Conservation (phyloP, 2,888 invertebrate species). For the Lasioglossum zephyrum region DNA sequence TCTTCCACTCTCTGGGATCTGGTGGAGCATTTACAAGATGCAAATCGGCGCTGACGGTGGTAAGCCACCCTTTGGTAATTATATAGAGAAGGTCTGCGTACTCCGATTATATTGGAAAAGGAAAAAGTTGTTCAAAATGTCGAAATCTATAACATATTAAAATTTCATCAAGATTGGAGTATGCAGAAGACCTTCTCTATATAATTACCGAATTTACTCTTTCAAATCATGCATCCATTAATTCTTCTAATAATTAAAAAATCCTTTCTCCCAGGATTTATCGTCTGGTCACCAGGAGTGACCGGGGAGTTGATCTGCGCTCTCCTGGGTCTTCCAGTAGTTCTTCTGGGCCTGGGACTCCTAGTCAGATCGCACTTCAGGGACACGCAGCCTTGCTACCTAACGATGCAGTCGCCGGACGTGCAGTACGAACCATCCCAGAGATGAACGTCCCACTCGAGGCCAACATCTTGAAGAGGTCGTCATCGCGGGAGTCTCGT, state of each 20-base stretch:
- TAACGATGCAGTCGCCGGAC: slow-evolving; percentile 73
- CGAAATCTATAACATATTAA: too few relatives aligned
- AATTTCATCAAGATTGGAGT: too few relatives aligned
- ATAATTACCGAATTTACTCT: too few relatives aligned
- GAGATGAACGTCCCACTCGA: slow-evolving; percentile 74
- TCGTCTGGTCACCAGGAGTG: slow-evolving; percentile 86
- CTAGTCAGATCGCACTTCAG: slow-evolving; percentile 86
- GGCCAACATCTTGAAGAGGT: not conserved
- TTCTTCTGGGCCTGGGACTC: slow-evolving; percentile 85
- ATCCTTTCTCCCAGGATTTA: slow-evolving; percentile 81
- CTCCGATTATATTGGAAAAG: too few relatives aligned
- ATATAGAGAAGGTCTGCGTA: too few relatives aligned
- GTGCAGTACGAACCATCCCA: slow-evolving; percentile 76
- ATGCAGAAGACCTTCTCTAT: too few relatives aligned
- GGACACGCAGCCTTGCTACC: slow-evolving; percentile 80
- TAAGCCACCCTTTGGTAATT: slow-evolving; percentile 37
- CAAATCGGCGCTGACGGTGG: slow-evolving; percentile 82
- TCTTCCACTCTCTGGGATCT: slow-evolving; percentile 86
- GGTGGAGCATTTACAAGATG: slow-evolving; percentile 87
- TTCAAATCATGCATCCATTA: too few relatives aligned
- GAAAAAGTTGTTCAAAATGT: too few relatives aligned
- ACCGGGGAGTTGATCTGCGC: slow-evolving; percentile 88
- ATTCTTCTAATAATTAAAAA: not conserved
- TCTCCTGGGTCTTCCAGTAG: slow-evolving; percentile 86
- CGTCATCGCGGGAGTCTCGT: not conserved